Conservation (phyloP, 1,140 invertebrate species). For the Drosophila watanabei region DNA sequence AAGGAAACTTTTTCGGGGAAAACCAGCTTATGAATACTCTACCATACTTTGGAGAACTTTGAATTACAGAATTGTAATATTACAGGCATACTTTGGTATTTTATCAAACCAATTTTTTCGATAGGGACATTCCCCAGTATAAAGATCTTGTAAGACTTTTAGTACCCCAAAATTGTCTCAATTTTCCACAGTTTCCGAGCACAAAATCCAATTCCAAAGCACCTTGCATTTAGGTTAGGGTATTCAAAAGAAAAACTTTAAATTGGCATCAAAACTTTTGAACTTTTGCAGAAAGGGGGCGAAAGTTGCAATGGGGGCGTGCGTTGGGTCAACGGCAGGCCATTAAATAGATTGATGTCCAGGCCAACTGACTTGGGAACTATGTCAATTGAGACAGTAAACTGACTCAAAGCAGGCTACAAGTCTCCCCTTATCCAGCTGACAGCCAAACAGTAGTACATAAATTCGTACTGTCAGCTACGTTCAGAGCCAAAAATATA, state of each 20-base stretch:
- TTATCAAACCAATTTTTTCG: background rate
- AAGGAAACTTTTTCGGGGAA: background rate
- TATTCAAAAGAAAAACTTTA: slow-evolving; percentile 51
- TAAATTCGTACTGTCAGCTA: slow-evolving; percentile 16
- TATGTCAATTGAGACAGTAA: slow-evolving; percentile 49
- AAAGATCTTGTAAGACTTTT: background rate
- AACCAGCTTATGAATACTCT: background rate
- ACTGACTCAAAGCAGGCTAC: slow-evolving; percentile 31
- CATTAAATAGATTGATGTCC: slow-evolving; percentile 66
- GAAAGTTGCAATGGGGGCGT: slow-evolving; percentile 11
- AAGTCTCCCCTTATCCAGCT: slow-evolving; percentile 1
- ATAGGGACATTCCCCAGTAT: too few relatives aligned
- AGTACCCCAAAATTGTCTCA: too few relatives aligned
- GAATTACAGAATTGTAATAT: background rate
- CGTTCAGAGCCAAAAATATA: background rate
- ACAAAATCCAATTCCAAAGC: background rate
- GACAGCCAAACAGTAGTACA: slow-evolving; percentile 5
- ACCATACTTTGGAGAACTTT: background rate
- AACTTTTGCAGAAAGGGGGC: slow-evolving; percentile 34
- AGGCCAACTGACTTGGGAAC: slow-evolving; percentile 35
- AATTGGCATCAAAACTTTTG: slow-evolving; percentile 65
- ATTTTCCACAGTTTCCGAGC: too few relatives aligned
- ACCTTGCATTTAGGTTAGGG: slow-evolving; percentile 18
- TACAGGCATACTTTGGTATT: background rate
- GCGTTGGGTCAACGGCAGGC: slow-evolving; percentile 58